Base-by-base conservation (phyloP, 2,888 invertebrate genomes). In the Himalopsyche tibetana region DNA sequence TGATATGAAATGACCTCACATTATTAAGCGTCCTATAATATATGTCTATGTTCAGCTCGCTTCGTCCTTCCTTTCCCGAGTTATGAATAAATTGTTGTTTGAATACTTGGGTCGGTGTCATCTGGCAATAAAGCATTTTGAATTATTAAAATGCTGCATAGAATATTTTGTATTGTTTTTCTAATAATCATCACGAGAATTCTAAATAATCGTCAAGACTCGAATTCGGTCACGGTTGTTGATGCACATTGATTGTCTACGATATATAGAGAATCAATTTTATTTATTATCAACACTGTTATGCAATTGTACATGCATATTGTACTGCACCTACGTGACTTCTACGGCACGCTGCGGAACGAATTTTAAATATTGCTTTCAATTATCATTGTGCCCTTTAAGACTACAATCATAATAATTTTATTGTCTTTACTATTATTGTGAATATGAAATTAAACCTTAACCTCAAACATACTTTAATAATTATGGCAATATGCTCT, bases 291-390 rank as follows among this genome's bases (percentile, higher is more conserved):
- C 63, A 63, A 63, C 19, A 2, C 19, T 63, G 6, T 63, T n/a
- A 63, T 63, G 63, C 63, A 63, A 63, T 19, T 63, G 8, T 63
- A 8, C 63, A 15, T 63, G 28, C 63, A 19, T 2, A 19, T 2
- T 4, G 19, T 63, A 19, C n/a, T 8, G 19, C 28, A 63, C 11
- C 12, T 63, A 63, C 19, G 19, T 63, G 63, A 63, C 63, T 63
- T 63, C 12, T 51, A 51, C 51, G 15, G 15, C 51, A 15, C 51
- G 8, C 51, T 51, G 51, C 51, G 12, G 51, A 51, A 51, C 51
- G 63, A 63, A 63, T 63, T 63, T 63, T 63, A 63, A 63, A 63
- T 63, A n/a, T 63, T 19, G 19, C 63, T 63, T 63, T 63, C 8
- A 63, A 63, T 6, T 19, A 63, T n/a, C 63, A 19, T n/a, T 11